A percentile compares a stretch with the other conserved stretches of the same genome.
Evolutionary conservation across 2,888 invertebrate genomes (phyloP).

Genomic region (Drosophila recens): DNA sequence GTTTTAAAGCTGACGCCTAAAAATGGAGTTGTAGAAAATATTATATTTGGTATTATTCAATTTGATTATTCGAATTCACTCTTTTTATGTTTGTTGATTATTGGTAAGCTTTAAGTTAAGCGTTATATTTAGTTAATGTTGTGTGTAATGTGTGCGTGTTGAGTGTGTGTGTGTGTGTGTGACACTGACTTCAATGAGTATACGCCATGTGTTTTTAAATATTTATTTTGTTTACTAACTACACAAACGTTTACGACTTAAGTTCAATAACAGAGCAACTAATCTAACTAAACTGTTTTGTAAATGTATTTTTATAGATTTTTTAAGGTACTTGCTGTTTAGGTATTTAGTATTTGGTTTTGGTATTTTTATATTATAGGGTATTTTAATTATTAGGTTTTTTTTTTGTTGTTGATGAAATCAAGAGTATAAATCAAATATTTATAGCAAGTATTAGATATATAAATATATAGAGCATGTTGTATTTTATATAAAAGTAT

Average conservation of each 20-base stretch:
- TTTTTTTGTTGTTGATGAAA: constrained; percentile 21
- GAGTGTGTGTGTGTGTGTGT: constrained; percentile 1
- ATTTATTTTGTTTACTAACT: constrained; percentile 49
- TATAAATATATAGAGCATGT: constrained; percentile 38
- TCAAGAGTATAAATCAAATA: constrained; percentile 45
- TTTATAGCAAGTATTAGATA: constrained; percentile 24
- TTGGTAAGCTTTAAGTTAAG: constrained; percentile 22
- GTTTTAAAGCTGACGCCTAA: constrained; percentile 47
- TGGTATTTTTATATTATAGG: constrained; percentile 13
- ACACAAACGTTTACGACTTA: constrained; percentile 60
- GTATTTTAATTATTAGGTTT: constrained; percentile 5
- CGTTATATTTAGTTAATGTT: constrained; percentile 29
- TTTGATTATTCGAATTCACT: constrained; percentile 24
- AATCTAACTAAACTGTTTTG: constrained; percentile 58
- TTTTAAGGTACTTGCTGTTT: constrained; percentile 30
- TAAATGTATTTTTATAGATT: constrained; percentile 19
- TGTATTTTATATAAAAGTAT: constrained; percentile 40
- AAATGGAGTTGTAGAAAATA: constrained; percentile 50
- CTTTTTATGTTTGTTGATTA: constrained; percentile 9
- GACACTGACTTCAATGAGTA: constrained; percentile 28
- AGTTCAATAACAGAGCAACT: constrained; percentile 58
- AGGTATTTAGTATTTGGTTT: constrained; percentile 38
- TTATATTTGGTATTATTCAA: constrained; percentile 50
- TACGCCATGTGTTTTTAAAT: constrained; percentile 9
- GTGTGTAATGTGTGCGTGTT: background rate